Evolutionary conservation across 2,797 vertebrate genomes (phyloP).

Genomic region (Chanos chanos): DNA sequence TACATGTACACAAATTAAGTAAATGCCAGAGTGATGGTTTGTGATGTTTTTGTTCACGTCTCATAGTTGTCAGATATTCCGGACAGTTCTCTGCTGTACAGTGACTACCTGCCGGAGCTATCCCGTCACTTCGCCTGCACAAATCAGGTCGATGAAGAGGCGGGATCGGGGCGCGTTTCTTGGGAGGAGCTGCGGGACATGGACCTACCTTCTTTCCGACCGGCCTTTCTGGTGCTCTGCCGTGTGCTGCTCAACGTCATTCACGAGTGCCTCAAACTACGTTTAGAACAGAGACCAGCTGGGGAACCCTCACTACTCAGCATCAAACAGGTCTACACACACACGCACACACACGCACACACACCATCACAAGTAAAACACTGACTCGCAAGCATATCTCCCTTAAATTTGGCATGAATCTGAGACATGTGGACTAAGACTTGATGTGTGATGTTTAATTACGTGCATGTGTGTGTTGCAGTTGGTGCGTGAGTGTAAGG

Average conservation of each 20-base stretch:
- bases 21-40: too few species aligned
- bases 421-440: too few species aligned
- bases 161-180: conserved; percentile 78
- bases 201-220: conserved; percentile 94
- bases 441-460: too few species aligned
- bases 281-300: conserved; percentile 93
- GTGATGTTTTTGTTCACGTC: not conserved
- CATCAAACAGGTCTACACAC: conserved; percentile 88
- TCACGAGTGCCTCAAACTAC: conserved; percentile 96
- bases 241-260: conserved; percentile 96
- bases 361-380: too few species aligned
- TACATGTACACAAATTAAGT: too few species aligned
- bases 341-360: not conserved
- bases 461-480: conserved; percentile 62
- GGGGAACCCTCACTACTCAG: conserved; percentile 96
- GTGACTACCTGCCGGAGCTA: conserved; percentile 89
- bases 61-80: conserved; percentile 88
- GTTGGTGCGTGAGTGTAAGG: conserved; percentile 97
- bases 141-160: conserved; percentile 66
- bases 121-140: conserved; percentile 73
- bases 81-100: conserved; percentile 87
- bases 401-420: too few species aligned
- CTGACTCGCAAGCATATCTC: too few species aligned
- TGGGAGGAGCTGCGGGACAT: conserved; percentile 90
- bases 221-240: conserved; percentile 94